Percentiles rank a stretch among this genome's conserved stretches.
Evolutionary conservation across 2,113 vertebrate species (phyloP).

Genomic region (Dolichallabes microphthalmus): DNA sequence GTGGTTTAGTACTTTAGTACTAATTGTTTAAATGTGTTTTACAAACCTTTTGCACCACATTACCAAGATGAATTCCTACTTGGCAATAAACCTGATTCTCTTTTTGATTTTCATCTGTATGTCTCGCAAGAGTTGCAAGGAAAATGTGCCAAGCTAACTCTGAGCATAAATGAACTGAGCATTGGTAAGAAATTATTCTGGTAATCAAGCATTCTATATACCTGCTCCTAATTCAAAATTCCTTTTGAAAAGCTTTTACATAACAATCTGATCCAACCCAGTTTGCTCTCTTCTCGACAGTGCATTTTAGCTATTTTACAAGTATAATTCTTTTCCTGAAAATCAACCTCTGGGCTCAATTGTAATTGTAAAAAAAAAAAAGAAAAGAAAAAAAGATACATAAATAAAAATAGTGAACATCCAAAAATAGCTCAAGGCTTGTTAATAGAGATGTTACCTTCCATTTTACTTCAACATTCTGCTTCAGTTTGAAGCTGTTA

Average conservation of each 20-base stretch:
- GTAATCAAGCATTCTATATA: background rate
- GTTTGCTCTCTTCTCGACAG: conserved; percentile 21
- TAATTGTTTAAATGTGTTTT: too few species aligned
- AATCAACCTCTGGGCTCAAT: conserved; percentile 13
- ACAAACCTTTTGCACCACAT: too few species aligned
- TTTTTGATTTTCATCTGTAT: background rate
- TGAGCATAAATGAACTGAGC: background rate
- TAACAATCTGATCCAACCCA: conserved; percentile 40
- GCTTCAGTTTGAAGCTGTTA: conserved; percentile 11
- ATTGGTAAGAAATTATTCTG: background rate
- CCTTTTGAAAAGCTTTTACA: conserved; percentile 34
- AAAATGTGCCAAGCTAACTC: background rate
- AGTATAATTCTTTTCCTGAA: conserved; percentile 40
- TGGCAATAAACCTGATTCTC: too few species aligned
- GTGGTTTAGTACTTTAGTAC: too few species aligned
- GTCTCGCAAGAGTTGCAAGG: background rate
- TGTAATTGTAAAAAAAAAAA: too few species aligned
- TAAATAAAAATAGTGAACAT: background rate
- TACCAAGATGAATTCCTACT: too few species aligned
- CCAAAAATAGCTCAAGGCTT: conserved; percentile 8
- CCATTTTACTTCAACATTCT: conserved; percentile 2
- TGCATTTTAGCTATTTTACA: conserved; percentile 31
- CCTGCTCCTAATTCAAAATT: conserved; percentile 5
- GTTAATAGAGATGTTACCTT: conserved; percentile 19
- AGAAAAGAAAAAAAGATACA: background rate